Evolutionary conservation across 2,888 invertebrate species (phyloP), one percentile per base, ranked within the genome.

Genomic region (Caenorhabditis sp.): DNA sequence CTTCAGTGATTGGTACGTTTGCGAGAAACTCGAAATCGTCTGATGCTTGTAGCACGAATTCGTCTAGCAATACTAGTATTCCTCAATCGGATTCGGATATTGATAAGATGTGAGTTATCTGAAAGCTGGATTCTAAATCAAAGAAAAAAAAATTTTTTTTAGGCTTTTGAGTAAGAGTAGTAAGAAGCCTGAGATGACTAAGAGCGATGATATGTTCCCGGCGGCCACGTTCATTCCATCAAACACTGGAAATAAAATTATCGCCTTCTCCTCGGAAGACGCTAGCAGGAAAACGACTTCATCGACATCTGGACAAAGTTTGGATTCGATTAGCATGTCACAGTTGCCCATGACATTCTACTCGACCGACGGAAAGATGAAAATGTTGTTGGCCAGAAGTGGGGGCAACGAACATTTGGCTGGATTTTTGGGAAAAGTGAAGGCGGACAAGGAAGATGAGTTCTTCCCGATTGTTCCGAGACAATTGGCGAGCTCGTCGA

Each of bases 391-490:
- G 21, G 26, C 69, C 56, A 58, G 49, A 58, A 20, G 25, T 10
- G 52, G 58, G 8, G 25, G n/a, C 12, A 59, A 65, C 8, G 23
- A 53, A n/a, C 12, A 17, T 17, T 31, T 31, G 2, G n/a, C 26
- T 17, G 36, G 36, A 4, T 36, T 62, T 58, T 26, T 21, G 58
- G 50, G 25, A 27, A 57, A 26, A 56, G 23, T 56, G 25, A 27
- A 49, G 27, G 26, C 36, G 12, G 54, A 56, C 4, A 63, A 49
- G 20, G 31, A 65, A n/a, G 59, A 50, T 10, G 52, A 59, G 1
- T 14, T 12, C 14, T 65, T 65, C 53, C 70, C 70, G 14, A 60
- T 59, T 27, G 53, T 65, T 53, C 70, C 70, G 36, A 62, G 43
- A 27, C 70, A 70, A 43, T 27, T 70, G 38, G 43, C 49, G 20